Evolutionary conservation across 2,113 vertebrate genomes (phyloP), one percentile per base, ranked within the genome.

Genomic region (Cyphomyrus plagiostoma): DNA sequence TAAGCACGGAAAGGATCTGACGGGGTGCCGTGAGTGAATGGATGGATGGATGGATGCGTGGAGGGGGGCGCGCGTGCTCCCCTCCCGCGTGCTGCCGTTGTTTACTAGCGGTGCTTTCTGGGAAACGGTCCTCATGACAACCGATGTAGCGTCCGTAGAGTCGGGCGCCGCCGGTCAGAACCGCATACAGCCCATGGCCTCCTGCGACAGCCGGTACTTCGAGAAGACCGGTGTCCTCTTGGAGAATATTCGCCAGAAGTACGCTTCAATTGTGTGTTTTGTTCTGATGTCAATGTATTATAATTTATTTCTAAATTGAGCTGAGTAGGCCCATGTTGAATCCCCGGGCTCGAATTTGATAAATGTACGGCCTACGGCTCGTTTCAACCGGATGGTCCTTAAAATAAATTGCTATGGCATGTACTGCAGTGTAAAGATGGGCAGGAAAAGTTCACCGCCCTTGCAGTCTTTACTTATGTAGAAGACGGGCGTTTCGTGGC

Each of bases 51-150:
- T 13, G 30, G 11, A 39, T 35, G 0, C 5, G 74, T 35, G 74
- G 15, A 8, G 17, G 10, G n/a, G 9, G 62, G 62, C 62, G 62
- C 62, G 62, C 62, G 62, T 13, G 10, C 7, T 82, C 77, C 17
- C 77, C 42, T 39, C 39, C 91, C 94, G 93, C 93, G 93, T 95
- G 94, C 62, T 91, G 66, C 4, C 48, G 89, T 26, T 94, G 92
- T 95, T 95, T 94, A 93, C 88, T 48, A 56, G 90, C 89, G 91
- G 86, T 91, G 95, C 3, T 13, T 94, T 93, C 90, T 95, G 95
- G 95, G 95, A 91, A 94, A 90, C 84, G 91, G 94, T 96, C 66
- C 5, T 80, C 93, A 94, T 96, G 95, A 94, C 91, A 95, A 95
- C 96, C 92, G 30, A 19, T 6, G 92, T 95, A 95, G 95, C 95